phyloP scores from a whole-genome alignment of 2,113 vertebrate species.

The Lamprologus speciosus region DNA sequence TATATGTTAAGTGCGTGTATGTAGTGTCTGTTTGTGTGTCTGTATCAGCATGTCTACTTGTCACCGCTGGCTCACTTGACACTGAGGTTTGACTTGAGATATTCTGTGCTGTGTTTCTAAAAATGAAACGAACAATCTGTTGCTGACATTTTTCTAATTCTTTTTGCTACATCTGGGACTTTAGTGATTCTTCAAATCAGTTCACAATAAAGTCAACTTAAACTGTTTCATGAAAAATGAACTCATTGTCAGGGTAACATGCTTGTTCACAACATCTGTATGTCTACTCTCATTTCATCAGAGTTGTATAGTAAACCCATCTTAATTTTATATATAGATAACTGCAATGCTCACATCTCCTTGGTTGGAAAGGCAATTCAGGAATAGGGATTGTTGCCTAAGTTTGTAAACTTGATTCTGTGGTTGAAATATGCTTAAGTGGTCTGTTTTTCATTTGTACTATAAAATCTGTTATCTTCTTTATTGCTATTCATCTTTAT shows the following conservation, averaged over 20 bases:
- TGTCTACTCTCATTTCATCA: slow-evolving; percentile 6
- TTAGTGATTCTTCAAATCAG: slow-evolving; percentile 46
- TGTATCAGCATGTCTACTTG: neutral
- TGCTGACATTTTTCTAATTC: neutral
- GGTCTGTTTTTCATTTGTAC: neutral
- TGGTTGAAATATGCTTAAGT: neutral
- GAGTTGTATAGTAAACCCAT: neutral
- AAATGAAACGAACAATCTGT: neutral
- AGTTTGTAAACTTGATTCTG: neutral
- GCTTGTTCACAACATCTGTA: slow-evolving; percentile 4
- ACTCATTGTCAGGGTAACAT: neutral
- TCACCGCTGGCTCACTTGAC: neutral
- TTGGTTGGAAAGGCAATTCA: neutral
- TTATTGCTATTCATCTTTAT: neutral
- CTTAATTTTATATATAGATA: neutral
- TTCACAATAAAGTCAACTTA: neutral
- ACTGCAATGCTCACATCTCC: neutral
- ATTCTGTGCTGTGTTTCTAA: neutral
- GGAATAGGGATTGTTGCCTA: neutral
- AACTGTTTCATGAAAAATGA: neutral
- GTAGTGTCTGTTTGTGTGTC: neutral
- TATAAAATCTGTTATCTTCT: neutral
- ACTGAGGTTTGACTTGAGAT: neutral
- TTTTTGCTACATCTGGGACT: slow-evolving; percentile 14
- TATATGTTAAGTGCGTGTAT: neutral